Base-by-base conservation (phyloP, 2,113 vertebrate genomes). In the Caretta caretta region DNA sequence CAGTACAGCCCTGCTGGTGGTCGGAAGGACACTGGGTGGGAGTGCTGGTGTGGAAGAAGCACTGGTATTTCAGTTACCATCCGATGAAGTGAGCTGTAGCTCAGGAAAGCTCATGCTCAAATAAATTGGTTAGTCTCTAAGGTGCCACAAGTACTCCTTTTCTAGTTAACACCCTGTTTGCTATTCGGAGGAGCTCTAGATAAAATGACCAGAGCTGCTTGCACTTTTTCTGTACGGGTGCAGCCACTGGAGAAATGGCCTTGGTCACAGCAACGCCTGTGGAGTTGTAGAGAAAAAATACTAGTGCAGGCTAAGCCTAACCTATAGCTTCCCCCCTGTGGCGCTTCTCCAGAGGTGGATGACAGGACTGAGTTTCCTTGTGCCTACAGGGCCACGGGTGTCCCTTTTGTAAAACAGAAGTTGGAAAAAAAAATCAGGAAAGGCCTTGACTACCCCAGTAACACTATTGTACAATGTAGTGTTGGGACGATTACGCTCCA, bases 401-500 rank as follows among this genome's bases (percentile, higher is more conserved):
- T 1, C 2, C 80, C 42, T 46, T 19, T 9, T 42, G 5, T 0
- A 9, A 14, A 49, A 5, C 29, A 62, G 29, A 50, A 12, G 27
- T 0, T 25, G 24, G 42, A 0, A 5, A 4, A 1, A 1, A 11
- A 1, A 6, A 42, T 5, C 29, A 1, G 46, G 84, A 53, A 25
- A 2, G 0, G 0, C 16, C 1, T 0, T 0, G 50, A 46, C 16
- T 9, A 17, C 0, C 24, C 1, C 0, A 1, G 38, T 2, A 6
- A 25, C 12, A 48, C 51, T 10, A 46, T 1, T 31, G 27, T 24
- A 3, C 9, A 22, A 19, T 25, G 3, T 0, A 48, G 24, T 1
- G 35, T n/a, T 69, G 62, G 31, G 4, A n/a, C 4, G 16, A n/a
- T 69, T 69, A 20, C 8, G 8, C 17, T 69, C 31, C 7, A n/a